These are phyloP conservation scores for Donacobius atricapilla DNA, from an alignment of 2,113 vertebrate genomes.

Conservation along the genomic window DNA sequence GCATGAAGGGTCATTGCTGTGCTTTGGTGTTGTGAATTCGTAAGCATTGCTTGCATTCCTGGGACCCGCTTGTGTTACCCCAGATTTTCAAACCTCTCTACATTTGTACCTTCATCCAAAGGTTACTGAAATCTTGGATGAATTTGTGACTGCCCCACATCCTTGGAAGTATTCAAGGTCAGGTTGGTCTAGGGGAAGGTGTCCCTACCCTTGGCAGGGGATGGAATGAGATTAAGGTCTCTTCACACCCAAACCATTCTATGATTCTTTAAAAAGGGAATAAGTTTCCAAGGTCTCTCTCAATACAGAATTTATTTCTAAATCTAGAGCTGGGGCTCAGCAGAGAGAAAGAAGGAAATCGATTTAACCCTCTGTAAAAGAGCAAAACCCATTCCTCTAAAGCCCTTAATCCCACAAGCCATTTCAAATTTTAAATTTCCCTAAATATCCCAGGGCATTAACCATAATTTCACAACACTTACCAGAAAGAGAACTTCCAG, in stretches of 20 bases:
- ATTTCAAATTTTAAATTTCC: neutral
- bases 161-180: neutral
- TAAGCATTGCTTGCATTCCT: neutral
- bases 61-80: neutral
- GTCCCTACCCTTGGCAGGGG: neutral
- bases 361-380: neutral
- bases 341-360: neutral
- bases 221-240: neutral
- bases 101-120: neutral
- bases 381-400: neutral
- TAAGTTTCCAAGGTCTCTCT: neutral
- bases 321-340: neutral
- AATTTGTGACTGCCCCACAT: neutral
- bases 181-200: neutral
- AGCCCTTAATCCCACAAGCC: neutral
- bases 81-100: neutral
- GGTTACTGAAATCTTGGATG: neutral
- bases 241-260: neutral
- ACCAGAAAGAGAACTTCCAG: neutral
- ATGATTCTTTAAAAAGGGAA: neutral
- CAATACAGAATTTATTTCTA: neutral
- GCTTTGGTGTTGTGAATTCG: neutral
- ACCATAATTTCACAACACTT: neutral
- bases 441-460: neutral
- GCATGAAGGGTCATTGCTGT: neutral